Base-by-base conservation (phyloP, 2,797 vertebrate genomes). In the Avahi laniger region DNA sequence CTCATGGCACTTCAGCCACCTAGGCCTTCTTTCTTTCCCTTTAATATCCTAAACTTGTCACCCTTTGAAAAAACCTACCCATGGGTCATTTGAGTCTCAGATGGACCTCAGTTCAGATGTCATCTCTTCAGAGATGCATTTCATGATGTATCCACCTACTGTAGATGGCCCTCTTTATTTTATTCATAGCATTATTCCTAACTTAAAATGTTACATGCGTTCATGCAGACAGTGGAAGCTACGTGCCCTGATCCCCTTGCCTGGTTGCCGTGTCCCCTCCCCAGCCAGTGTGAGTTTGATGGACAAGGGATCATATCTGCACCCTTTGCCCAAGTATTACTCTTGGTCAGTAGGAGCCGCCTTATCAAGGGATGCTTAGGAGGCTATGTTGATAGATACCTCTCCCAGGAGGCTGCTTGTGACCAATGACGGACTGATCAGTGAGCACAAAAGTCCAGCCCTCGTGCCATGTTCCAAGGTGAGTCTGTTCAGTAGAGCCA, bases 391-490 rank as follows among this genome's bases (percentile, higher is more conserved):
- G 28, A 11, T 0, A 1, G 5, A 13, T 18, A 20, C 1, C 8
- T 10, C 7, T 11, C 33, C 14, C 3, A 2, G 5, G 20, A 90
- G 78, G 7, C 5, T 43, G 35, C 12, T 63, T 14, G 3, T 17
- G 54, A 35, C 33, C 24, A 50, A 1, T 30, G 72, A 67, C 11
- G 1, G 5, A 43, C 10, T 38, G 63, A 33, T 7, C 7, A 57
- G 24, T 4, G 65, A 48, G 22, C 10, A 22, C 15, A 20, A 26
- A 20, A 73, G 24, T 20, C 8, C 28, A 28, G 65, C 5, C 41
- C 14, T 0, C 0, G 22, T 14, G 5, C 65, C 24, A 28, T 3
- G 8, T 38, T 63, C 50, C 0, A 15, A 8, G 17, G 0, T 0
- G 43, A 14, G 6, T 50, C 28, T 70, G 33, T 26, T 59, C 35